Evolutionary conservation across 2,797 vertebrate genomes (phyloP).

Genomic region (Rhinatrema bivittatum): DNA sequence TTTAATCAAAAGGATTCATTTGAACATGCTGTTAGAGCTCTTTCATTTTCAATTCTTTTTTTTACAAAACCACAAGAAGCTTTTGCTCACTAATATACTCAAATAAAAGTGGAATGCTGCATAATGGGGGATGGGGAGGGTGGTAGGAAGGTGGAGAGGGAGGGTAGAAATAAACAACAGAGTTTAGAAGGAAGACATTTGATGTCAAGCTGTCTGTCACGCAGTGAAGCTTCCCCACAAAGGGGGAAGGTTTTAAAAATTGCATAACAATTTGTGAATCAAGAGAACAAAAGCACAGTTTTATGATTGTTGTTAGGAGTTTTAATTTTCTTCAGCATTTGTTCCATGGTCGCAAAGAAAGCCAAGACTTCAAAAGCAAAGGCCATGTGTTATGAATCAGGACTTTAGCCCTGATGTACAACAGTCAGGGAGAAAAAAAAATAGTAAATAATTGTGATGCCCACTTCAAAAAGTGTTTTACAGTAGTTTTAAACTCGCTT

Average conservation of each 20-base stretch:
- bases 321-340: constrained; percentile 61
- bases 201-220: constrained; percentile 23
- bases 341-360: constrained; percentile 49
- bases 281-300: constrained; percentile 43
- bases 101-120: too few relatives aligned
- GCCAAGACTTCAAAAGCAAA: constrained; percentile 55
- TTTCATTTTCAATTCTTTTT: constrained; percentile 22
- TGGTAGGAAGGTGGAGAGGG: constrained; percentile 12
- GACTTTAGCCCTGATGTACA: constrained; percentile 55
- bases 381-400: constrained; percentile 67
- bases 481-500: too few relatives aligned
- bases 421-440: constrained; percentile 51
- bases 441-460: constrained; percentile 65
- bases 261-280: constrained; percentile 50
- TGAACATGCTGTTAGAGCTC: constrained; percentile 13
- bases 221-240: constrained; percentile 25
- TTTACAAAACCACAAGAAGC: constrained; percentile 29
- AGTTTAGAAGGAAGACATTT: constrained; percentile 19
- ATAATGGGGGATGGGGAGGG: constrained; percentile 9
- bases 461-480: too few relatives aligned
- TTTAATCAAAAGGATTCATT: constrained; percentile 24
- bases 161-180: constrained; percentile 21
- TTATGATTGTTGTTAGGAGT: constrained; percentile 47
- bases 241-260: constrained; percentile 26
- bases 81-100: constrained; percentile 29